Percentiles rank a stretch among this genome's conserved stretches.
phyloP scores from a whole-genome alignment of 2,888 invertebrate genomes.

The Sicus ferrugineus region DNA sequence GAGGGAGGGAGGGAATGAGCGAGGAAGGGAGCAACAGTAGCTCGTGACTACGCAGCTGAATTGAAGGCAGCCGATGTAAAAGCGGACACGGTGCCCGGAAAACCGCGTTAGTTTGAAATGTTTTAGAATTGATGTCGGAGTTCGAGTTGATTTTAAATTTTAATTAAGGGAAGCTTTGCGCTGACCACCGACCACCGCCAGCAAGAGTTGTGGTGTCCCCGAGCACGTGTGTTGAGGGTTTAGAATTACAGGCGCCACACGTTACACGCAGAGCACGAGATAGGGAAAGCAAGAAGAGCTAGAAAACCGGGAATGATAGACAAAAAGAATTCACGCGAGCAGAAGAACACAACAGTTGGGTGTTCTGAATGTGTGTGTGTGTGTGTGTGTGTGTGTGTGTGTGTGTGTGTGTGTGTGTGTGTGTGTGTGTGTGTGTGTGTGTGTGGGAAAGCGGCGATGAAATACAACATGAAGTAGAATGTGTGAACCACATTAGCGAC shows the following conservation, averaged over 20 bases:
- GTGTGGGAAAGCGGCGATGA: background rate
- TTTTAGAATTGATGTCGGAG: conserved; percentile 1
- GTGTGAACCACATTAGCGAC: background rate
- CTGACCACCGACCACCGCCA: no score
- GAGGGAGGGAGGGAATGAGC: background rate
- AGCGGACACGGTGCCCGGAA: no score
- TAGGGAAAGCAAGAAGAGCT: background rate
- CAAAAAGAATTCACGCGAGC: background rate
- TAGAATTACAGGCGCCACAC: background rate
- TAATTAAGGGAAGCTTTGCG: conserved; percentile 34
- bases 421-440: no score
- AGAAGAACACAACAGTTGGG: no score
- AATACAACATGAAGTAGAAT: background rate
- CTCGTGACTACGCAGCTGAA: no score
- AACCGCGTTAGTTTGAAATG: background rate
- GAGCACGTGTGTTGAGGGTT: no score
- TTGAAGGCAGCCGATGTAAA: no score
- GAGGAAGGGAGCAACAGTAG: background rate
- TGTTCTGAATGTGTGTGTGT: no score
- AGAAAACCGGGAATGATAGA: background rate
- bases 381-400: no score
- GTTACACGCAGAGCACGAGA: background rate
- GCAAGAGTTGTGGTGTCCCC: no score
- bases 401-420: no score
- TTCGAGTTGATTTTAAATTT: conserved; percentile 35